These are phyloP conservation scores for Pyrochroa serraticornis DNA, from an alignment of 2,888 invertebrate genomes.

Conservation along the genomic window DNA sequence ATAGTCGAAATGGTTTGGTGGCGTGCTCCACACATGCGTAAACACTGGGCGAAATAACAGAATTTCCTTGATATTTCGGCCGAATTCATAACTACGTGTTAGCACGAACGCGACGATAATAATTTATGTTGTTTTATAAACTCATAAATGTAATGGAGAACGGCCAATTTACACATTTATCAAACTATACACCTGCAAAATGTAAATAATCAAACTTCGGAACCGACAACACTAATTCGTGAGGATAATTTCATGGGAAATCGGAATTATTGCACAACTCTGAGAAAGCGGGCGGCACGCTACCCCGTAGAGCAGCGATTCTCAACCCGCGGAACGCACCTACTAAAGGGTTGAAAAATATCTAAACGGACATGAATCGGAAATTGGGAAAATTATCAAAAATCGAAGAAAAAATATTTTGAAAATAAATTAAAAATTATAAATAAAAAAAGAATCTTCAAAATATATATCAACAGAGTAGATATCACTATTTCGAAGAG, in stretches of 20 bases:
- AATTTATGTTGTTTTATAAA: constrained; percentile 32
- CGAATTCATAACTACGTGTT: constrained; percentile 28
- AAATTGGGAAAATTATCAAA: too few species aligned
- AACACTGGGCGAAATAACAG: constrained; percentile 29
- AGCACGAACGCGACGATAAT: constrained; percentile 31
- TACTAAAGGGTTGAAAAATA: too few species aligned
- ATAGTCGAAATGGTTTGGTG: constrained; percentile 35
- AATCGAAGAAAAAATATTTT: too few species aligned
- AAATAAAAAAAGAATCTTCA: too few species aligned
- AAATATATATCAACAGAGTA: too few species aligned
- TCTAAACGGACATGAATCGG: too few species aligned
- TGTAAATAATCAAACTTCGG: constrained; percentile 27
- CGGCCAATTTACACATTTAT: constrained; percentile 33
- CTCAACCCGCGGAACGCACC: too few species aligned
- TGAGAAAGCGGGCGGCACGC: not conserved
- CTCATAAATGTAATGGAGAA: constrained; percentile 30
- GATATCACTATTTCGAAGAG: too few species aligned
- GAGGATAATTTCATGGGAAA: constrained; percentile 13
- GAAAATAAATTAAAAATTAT: too few species aligned
- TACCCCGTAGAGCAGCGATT: too few species aligned
- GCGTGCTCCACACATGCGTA: constrained; percentile 38
- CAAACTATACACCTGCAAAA: constrained; percentile 26
- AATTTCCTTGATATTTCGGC: constrained; percentile 30
- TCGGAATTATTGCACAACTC: not conserved
- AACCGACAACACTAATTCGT: constrained; percentile 17